Percentiles rank a stretch among this genome's conserved stretches.
Conservation (phyloP, 1,140 invertebrate species). For the Aporrectodea caliginosa region DNA sequence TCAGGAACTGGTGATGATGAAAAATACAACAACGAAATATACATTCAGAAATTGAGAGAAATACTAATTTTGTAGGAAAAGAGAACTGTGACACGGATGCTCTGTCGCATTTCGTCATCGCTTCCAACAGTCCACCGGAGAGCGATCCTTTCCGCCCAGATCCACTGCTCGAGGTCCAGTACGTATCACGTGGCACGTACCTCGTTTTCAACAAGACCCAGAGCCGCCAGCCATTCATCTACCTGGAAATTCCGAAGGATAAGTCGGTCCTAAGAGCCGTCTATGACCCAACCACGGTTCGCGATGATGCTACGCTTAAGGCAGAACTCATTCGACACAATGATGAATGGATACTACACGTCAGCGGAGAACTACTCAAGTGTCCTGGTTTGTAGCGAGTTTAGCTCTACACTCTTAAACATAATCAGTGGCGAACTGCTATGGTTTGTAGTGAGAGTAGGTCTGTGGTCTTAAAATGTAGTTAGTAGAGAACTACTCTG, state of each 20-base stretch:
- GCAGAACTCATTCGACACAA: conserved; percentile 23
- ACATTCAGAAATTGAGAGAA: not conserved
- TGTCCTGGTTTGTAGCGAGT: conserved; percentile 32
- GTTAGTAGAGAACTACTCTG: no score
- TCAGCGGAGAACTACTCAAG: conserved; percentile 23
- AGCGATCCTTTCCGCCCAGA: conserved; percentile 28
- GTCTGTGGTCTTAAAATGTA: no score
- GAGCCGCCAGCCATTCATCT: conserved; percentile 19
- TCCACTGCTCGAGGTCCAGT: conserved; percentile 12
- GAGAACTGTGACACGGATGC: conserved; percentile 25
- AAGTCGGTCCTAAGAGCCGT: conserved; percentile 24
- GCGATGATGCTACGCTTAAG: conserved; percentile 29
- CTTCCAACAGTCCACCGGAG: conserved; percentile 12
- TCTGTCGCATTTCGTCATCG: conserved; percentile 19
- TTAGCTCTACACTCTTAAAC: no score
- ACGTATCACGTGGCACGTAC: conserved; percentile 13
- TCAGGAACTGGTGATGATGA: no score
- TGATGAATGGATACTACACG: conserved; percentile 19
- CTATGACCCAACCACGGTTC: conserved; percentile 25
- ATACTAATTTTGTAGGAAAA: conserved; percentile 17
- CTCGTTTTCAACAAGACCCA: conserved; percentile 30
- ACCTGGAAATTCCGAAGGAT: conserved; percentile 26
- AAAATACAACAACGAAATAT: not conserved
- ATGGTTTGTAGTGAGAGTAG: no score
- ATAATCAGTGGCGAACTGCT: no score